Evolutionary conservation across 2,888 invertebrate genomes (phyloP).

Genomic region (Eupithecia centaureata): DNA sequence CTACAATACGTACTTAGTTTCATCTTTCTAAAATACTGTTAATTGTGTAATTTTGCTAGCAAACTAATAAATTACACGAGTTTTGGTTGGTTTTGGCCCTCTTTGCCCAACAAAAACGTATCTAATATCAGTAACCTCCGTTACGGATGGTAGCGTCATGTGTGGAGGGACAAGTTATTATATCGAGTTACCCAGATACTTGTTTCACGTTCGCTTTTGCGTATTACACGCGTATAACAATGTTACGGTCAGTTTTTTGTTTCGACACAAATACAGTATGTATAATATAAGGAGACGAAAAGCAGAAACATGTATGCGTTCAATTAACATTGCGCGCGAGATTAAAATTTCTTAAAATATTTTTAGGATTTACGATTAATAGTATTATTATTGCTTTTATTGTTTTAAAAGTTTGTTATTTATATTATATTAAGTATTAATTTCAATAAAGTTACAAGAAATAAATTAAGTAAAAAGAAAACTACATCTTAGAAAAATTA

Average conservation of each 20-base stretch:
- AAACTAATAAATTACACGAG: conserved; percentile 5
- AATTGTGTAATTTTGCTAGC: neutral
- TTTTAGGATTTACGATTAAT: no score
- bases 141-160: conserved; percentile 34
- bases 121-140: conserved; percentile 43
- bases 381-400: no score
- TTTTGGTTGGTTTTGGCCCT: conserved; percentile 21
- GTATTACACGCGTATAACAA: neutral
- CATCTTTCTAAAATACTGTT: neutral
- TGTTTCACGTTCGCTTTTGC: conserved; percentile 21
- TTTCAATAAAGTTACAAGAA: neutral
- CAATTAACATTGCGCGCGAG: neutral
- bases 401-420: no score
- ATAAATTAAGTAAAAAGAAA: no score
- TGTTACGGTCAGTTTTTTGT: neutral
- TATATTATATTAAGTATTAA: no score
- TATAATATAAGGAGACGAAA: neutral
- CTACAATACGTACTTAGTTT: neutral
- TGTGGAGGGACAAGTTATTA: conserved; percentile 28
- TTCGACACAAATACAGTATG: neutral
- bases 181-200: conserved; percentile 31
- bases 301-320: neutral
- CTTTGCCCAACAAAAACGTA: conserved; percentile 41
- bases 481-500: no score
- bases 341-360: no score